Conservation (phyloP, 2,113 vertebrate genomes). For the Pampusana beccarii region DNA sequence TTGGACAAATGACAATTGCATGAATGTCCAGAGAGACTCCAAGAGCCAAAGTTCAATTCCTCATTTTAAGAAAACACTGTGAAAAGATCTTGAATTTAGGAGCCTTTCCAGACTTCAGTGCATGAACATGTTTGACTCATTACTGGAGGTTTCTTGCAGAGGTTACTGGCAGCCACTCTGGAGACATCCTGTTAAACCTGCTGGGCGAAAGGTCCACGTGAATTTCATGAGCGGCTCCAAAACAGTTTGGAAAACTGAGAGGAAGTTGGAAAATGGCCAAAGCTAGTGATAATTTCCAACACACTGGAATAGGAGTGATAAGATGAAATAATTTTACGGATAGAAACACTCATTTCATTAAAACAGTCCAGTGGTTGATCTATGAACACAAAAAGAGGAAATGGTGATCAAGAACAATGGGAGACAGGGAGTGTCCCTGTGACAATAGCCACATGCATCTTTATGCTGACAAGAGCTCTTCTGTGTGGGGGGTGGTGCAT, state of each 20-base stretch:
- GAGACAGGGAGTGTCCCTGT: neutral
- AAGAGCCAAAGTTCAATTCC: neutral
- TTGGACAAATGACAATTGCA: neutral
- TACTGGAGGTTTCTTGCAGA: neutral
- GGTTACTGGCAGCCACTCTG: neutral
- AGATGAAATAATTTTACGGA: neutral
- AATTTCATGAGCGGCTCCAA: neutral
- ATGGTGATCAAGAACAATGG: neutral
- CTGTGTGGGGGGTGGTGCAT: neutral
- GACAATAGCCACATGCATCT: neutral
- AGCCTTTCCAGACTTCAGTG: neutral
- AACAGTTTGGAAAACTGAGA: neutral
- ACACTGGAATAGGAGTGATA: neutral
- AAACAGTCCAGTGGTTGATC: neutral
- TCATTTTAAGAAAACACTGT: neutral
- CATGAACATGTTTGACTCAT: rapidly evolving
- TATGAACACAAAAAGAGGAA: neutral
- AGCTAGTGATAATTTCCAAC: neutral
- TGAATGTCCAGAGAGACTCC: neutral
- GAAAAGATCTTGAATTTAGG: neutral
- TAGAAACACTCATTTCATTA: neutral
- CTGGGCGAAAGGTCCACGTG: rapidly evolving
- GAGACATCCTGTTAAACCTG: neutral
- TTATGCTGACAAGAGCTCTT: neutral
- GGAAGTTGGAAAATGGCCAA: neutral